Evolutionary conservation across 2,797 vertebrate species (phyloP), one percentile per base, ranked within the genome.

Genomic region (Botia almorhae): DNA sequence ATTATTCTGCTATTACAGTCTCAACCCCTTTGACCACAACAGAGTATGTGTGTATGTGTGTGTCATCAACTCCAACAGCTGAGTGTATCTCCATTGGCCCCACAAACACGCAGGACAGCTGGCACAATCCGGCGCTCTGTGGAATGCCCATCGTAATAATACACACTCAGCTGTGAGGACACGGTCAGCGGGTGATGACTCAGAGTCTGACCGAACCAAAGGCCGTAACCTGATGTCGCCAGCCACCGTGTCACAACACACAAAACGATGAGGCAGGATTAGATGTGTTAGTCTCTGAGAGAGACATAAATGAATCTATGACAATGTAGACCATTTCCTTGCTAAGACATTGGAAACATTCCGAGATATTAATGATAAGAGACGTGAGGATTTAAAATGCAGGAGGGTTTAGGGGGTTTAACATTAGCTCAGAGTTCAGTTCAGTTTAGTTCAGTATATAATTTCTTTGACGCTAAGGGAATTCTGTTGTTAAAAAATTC

Each of bases 111-210:
- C 65, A 74, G 69, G 73, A 93, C 91, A 92, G 89, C 89, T 93
- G 91, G 91, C 87, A 89, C 88, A 91, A 92, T 88, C 90, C 86
- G 84, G 82, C 88, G 81, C 90, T 86, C 83, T 77, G 84, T 90
- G 88, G 89, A 89, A 94, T 92, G 92, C 86, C 89, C 85, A 85
- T 84, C 90, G 89, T 85, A 90, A 92, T 88, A 93, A 92, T 87
- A 93, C 76, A 73, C 26, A 81, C 39, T 74, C 46, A 58, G 73
- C 82, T 84, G 81, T 76, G 68, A 72, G 82, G 82, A 86, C 74
- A 75, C n/a, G 46, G 6, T 74, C 46, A 72, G 36, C 39, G 21
- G 7, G 16, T 36, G 56, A 46, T 26, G 75, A 69, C 50, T 67
- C 17, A 6, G 23, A 73, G 85, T 74, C 39, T 58, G 68, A 19